A percentile compares a stretch with the other conserved stretches of the same genome.
Evolutionary conservation across 2,797 vertebrate species (phyloP).

Genomic region (Tapera naevia): DNA sequence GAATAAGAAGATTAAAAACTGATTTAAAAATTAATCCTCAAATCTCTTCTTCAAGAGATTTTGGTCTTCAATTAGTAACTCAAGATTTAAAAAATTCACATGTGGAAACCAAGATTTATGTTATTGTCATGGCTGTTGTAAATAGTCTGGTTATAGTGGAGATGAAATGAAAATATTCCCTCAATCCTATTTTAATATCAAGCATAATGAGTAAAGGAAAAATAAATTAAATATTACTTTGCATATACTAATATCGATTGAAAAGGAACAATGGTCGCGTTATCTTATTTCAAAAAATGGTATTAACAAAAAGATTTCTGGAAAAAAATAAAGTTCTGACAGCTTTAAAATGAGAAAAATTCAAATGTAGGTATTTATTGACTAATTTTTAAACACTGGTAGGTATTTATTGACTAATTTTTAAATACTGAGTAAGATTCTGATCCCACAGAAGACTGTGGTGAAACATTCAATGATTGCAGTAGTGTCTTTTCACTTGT

Average conservation of each 20-base stretch:
- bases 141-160: conserved; percentile 55
- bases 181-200: conserved; percentile 46
- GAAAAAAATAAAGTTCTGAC: not conserved
- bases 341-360: not conserved
- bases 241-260: not conserved
- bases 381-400: not conserved
- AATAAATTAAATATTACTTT: conserved; percentile 25
- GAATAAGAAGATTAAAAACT: conserved; percentile 87
- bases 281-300: not conserved
- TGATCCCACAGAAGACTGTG: not conserved
- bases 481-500: not conserved
- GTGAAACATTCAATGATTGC: not conserved
- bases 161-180: conserved; percentile 60
- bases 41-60: conserved; percentile 85
- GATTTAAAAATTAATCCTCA: conserved; percentile 91
- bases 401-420: not conserved
- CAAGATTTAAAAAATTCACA: conserved; percentile 81
- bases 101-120: conserved; percentile 77
- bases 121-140: conserved; percentile 45
- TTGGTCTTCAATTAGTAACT: conserved; percentile 86
- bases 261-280: not conserved
- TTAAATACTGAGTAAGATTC: not conserved
- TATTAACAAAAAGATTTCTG: not conserved
- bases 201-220: conserved; percentile 41
- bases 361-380: not conserved